phyloP scores from a whole-genome alignment of 2,797 vertebrate species.

The Taeniopygia guttata region DNA sequence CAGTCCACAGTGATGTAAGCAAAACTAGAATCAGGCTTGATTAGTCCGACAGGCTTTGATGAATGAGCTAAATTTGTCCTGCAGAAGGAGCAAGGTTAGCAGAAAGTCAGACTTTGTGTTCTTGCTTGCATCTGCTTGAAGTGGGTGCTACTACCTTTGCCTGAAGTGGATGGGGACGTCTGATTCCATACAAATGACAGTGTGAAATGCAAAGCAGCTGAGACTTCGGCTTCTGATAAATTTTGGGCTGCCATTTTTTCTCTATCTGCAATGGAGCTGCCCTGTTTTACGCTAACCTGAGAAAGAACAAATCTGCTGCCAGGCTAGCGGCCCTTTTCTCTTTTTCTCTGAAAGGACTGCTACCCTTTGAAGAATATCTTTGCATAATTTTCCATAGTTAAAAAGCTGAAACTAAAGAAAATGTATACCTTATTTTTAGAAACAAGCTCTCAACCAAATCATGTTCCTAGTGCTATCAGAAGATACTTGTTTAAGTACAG shows the following conservation, averaged over 20 bases:
- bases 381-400: constrained; percentile 32
- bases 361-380: constrained; percentile 7
- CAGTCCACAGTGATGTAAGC: constrained; percentile 20
- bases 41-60: constrained; percentile 58
- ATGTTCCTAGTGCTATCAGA: constrained; percentile 12
- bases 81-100: constrained; percentile 34
- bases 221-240: not conserved
- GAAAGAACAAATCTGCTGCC: not conserved
- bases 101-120: constrained; percentile 6
- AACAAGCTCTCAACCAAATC: constrained; percentile 16
- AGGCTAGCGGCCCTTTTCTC: not conserved
- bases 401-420: constrained; percentile 28
- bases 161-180: not conserved
- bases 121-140: not conserved
- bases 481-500: constrained; percentile 20
- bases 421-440: constrained; percentile 24
- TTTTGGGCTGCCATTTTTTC: not conserved
- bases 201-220: not conserved
- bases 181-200: not conserved
- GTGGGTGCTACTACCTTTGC: not conserved
- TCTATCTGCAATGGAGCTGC: not conserved
- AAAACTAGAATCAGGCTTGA: constrained; percentile 50
- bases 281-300: not conserved
- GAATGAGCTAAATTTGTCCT: constrained; percentile 47
- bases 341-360: not conserved